Conservation (phyloP, 2,888 invertebrate species). For the Cataglyphis cursor region DNA sequence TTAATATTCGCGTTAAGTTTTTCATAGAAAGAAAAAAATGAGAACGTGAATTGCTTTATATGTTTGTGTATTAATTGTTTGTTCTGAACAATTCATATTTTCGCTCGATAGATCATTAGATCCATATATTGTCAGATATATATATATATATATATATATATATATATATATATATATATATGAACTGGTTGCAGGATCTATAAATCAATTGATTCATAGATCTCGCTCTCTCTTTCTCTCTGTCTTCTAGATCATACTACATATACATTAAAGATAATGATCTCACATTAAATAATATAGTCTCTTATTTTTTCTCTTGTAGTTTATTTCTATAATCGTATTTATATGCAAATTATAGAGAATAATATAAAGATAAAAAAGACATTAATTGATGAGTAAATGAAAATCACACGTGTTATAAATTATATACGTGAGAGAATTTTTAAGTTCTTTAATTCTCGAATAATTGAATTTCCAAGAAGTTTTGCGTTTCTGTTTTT, state of each 20-base stretch:
- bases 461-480: constrained; percentile 22
- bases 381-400: neutral
- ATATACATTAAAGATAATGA: constrained; percentile 16
- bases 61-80: constrained; percentile 26
- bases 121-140: constrained; percentile 22
- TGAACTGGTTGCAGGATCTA: constrained; percentile 10
- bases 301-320: neutral
- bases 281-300: constrained; percentile 11
- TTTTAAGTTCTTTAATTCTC: constrained; percentile 6
- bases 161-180: no score
- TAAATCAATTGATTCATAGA: constrained; percentile 54
- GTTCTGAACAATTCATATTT: constrained; percentile 8
- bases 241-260: neutral
- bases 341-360: constrained; percentile 13
- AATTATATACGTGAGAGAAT: neutral
- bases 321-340: neutral
- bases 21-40: neutral
- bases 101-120: constrained; percentile 32
- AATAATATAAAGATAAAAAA: neutral
- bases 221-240: neutral
- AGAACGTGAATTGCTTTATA: neutral
- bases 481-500: constrained; percentile 11
- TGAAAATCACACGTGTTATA: neutral
- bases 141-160: no score
- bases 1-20: neutral